phyloP scores from a whole-genome alignment of 2,888 invertebrate genomes.

The Alcis repandata region DNA sequence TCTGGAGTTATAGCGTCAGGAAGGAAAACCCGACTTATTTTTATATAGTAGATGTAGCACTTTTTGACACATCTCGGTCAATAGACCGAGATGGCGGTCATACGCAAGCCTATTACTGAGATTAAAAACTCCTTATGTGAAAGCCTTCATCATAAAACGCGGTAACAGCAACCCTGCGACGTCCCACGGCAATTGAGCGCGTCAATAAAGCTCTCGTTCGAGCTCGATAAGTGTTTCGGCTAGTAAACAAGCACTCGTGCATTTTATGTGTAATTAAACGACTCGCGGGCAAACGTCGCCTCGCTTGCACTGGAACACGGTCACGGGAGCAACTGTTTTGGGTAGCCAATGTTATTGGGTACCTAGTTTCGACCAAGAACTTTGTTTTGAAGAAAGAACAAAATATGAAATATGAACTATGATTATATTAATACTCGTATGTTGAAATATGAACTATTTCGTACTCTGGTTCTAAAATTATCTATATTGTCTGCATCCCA shows the following conservation, averaged over 20 bases:
- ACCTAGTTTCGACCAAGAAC: neutral
- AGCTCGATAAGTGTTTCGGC: slow-evolving; percentile 72
- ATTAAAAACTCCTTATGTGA: neutral
- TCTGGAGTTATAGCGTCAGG: too few species aligned
- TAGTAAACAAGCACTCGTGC: slow-evolving; percentile 72
- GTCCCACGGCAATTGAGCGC: slow-evolving; percentile 61
- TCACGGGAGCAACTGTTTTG: slow-evolving; percentile 31
- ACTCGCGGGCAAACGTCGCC: slow-evolving; percentile 45
- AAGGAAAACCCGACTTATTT: too few species aligned
- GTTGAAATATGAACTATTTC: too few species aligned
- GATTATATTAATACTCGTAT: too few species aligned
- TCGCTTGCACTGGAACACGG: slow-evolving; percentile 3
- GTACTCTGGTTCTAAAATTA: too few species aligned
- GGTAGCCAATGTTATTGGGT: neutral
- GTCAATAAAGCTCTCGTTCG: slow-evolving; percentile 76
- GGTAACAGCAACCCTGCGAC: slow-evolving; percentile 52
- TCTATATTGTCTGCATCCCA: too few species aligned
- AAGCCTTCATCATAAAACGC: slow-evolving; percentile 8
- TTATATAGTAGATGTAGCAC: too few species aligned
- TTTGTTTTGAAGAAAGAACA: neutral
- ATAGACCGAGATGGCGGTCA: too few species aligned
- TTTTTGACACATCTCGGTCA: too few species aligned
- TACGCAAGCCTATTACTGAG: too few species aligned
- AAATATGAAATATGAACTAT: too few species aligned
- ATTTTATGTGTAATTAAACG: slow-evolving; percentile 80